phyloP scores from a whole-genome alignment of 2,888 invertebrate genomes.

The Alsophila aescularia region DNA sequence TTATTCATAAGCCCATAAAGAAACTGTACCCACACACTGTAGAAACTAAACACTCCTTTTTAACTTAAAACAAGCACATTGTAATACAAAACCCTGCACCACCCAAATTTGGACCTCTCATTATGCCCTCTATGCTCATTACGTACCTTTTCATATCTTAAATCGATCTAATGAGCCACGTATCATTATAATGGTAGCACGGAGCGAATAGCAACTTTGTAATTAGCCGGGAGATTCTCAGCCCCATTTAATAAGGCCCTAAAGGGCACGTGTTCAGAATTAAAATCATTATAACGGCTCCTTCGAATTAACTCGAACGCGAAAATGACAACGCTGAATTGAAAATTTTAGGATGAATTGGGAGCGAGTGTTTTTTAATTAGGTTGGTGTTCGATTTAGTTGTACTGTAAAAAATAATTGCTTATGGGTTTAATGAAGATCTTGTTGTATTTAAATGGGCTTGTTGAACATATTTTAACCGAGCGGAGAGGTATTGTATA shows the following conservation, averaged over 20 bases:
- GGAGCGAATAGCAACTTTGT: conserved; percentile 27
- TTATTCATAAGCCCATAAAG: no score
- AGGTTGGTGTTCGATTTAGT: no score
- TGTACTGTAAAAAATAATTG: no score
- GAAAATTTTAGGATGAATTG: conserved; percentile 28
- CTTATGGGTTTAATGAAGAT: no score
- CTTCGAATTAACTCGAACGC: conserved; percentile 33
- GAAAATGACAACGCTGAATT: conserved; percentile 33
- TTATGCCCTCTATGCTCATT: background rate
- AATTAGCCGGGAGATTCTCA: conserved; percentile 25
- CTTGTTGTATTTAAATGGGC: no score
- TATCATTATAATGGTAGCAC: conserved; percentile 24
- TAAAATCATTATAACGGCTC: conserved; percentile 37
- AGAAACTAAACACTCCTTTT: no score
- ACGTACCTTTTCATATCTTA: conserved; percentile 20
- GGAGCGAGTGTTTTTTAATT: conserved; percentile 12
- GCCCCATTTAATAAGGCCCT: conserved; percentile 31
- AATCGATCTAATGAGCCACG: conserved; percentile 26
- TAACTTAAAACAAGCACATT: no score
- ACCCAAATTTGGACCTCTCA: background rate
- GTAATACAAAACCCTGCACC: background rate
- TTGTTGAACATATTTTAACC: no score
- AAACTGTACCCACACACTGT: no score
- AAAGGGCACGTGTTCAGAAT: conserved; percentile 38
- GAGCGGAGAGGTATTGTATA: no score